A percentile compares a stretch with the other conserved stretches of the same genome.
Evolutionary conservation across 2,888 invertebrate genomes (phyloP).

Genomic region (Morpho achilles): DNA sequence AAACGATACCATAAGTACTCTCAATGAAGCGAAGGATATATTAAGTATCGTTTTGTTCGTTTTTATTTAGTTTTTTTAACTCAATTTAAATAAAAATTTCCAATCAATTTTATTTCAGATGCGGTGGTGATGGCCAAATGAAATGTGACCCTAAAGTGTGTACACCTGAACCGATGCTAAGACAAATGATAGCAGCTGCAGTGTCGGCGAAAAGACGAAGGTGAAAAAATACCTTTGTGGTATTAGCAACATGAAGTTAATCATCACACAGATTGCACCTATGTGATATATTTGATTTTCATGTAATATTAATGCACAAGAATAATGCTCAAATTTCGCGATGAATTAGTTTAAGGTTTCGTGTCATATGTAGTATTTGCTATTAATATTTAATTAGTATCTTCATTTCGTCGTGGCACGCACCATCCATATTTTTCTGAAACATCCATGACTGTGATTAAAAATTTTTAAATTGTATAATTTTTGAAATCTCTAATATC

Average conservation of each 20-base stretch:
- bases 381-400: slow-evolving; percentile 52
- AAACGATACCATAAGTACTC: no score
- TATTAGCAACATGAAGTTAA: slow-evolving; percentile 43
- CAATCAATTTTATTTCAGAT: slow-evolving; percentile 77
- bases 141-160: slow-evolving; percentile 95
- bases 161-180: slow-evolving; percentile 92
- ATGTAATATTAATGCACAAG: slow-evolving; percentile 72
- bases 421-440: slow-evolving; percentile 54
- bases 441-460: slow-evolving; percentile 74
- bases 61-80: no score
- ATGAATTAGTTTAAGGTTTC: slow-evolving; percentile 75
- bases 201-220: slow-evolving; percentile 86
- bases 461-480: slow-evolving; percentile 50
- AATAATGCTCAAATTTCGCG: slow-evolving; percentile 76
- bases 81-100: no score
- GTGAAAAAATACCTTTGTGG: slow-evolving; percentile 75
- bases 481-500: slow-evolving; percentile 54
- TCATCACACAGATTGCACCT: slow-evolving; percentile 58
- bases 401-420: slow-evolving; percentile 67
- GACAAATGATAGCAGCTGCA: slow-evolving; percentile 93
- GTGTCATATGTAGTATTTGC: slow-evolving; percentile 74
- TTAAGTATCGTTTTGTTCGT: no score
- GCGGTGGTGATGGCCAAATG: slow-evolving; percentile 96
- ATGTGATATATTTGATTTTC: slow-evolving; percentile 58
- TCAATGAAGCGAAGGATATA: no score